Evolutionary conservation across 2,888 invertebrate species (phyloP), one percentile per base, ranked within the genome.

Genomic region (Microctonus hyperodae): DNA sequence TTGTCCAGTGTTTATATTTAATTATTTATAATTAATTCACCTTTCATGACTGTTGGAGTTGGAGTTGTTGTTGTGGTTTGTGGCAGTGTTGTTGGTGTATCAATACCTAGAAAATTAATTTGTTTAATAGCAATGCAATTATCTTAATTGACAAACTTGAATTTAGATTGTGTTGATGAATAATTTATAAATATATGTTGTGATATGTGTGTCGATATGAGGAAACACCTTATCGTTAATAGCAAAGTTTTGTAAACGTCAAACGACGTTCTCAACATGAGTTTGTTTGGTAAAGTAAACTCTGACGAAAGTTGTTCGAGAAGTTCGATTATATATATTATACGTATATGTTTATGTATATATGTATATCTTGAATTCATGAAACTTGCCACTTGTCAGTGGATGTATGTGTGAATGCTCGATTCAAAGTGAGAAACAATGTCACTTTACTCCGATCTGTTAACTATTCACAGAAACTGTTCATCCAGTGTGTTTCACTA

Each of bases 81-180:
- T 7, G 74, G 69, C 48, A 73, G 68, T 10, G 82, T 82, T 37
- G 82, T 82, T 11, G 82, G 77, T 13, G 77, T 76, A 20, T 75
- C 76, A 59, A 81, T 79, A 55, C 78, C 82, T 83, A 72, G 11
- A 73, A 78, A 67, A 56, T 67, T 10, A 16, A 35, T 56, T 9
- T 25, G 6, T 51, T 37, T 62, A 16, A 23, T 44, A n/a, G 44
- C n/a, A 31, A 23, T 53, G 23, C 2, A n/a, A 28, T 53, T 28
- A 25, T n/a, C 13, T 22, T 28, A n/a, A 53, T 53, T 28, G 25
- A 25, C 13, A 33, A 55, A 55, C 20, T 25, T 31, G n/a, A 55
- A 33, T 16, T 1, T 55, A 33, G 2, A 10, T 13, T 37, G 23
- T 0, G 16, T 11, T 25, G 59, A 40, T 44, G 9, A 55, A 55